Evolutionary conservation across 2,888 invertebrate species (phyloP).

Genomic region (Aporophyla nigra): DNA sequence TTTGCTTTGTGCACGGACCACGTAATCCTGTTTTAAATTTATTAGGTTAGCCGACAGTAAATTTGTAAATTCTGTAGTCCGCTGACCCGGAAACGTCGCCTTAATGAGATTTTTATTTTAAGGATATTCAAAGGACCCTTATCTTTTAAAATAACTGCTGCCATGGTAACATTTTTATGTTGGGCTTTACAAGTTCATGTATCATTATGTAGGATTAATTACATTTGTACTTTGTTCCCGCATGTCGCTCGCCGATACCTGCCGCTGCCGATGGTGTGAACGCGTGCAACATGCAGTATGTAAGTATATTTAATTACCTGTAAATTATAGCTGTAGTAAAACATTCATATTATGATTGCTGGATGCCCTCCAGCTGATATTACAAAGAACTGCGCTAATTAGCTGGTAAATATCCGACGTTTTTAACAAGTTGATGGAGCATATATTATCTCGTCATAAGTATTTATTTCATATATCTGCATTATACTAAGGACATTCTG

Average conservation of each 20-base stretch:
- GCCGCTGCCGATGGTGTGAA: conserved; percentile 68
- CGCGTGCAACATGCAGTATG: conserved; percentile 79
- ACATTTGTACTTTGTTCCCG: conserved; percentile 72
- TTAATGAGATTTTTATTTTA: conserved; percentile 84
- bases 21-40: conserved; percentile 90
- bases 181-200: conserved; percentile 60
- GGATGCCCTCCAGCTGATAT: conserved; percentile 63
- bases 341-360: conserved; percentile 61
- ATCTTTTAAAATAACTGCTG: conserved; percentile 68
- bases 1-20: conserved; percentile 86
- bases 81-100: conserved; percentile 86
- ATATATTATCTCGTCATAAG: conserved; percentile 49
- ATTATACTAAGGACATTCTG: not conserved
- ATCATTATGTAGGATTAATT: conserved; percentile 65
- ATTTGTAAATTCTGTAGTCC: conserved; percentile 87
- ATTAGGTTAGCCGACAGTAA: conserved; percentile 89
- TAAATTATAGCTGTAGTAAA: conserved; percentile 67
- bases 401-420: conserved; percentile 63
- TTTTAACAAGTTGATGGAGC: conserved; percentile 71
- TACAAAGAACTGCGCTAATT: conserved; percentile 72
- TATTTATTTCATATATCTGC: conserved; percentile 32
- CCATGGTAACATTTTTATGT: conserved; percentile 65
- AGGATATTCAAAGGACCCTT: conserved; percentile 77
- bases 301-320: conserved; percentile 79
- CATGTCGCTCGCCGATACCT: conserved; percentile 73